Percentiles rank a stretch among this genome's conserved stretches.
Evolutionary conservation across 2,113 vertebrate species (phyloP).

Genomic region (Strix uralensis): DNA sequence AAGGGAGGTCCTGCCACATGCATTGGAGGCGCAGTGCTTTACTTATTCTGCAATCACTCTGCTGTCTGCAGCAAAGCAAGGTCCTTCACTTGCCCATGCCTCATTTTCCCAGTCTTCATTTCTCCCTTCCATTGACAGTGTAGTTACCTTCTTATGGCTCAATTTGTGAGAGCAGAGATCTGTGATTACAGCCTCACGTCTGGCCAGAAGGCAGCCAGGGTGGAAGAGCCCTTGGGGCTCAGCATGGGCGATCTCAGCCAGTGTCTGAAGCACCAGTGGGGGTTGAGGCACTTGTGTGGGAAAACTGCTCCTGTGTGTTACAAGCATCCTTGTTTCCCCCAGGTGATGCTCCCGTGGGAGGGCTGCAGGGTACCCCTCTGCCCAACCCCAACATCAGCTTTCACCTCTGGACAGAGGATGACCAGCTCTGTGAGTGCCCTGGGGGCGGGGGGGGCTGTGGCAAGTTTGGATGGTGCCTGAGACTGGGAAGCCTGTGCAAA

Average conservation of each 20-base stretch:
- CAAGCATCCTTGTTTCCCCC: neutral
- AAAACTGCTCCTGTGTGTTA: neutral
- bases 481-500: neutral
- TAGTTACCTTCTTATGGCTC: neutral
- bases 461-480: neutral
- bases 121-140: neutral
- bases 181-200: neutral
- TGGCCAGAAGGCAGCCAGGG: neutral
- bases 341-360: conserved; percentile 17
- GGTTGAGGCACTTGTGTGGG: accelerated
- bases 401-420: conserved; percentile 88
- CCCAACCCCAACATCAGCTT: conserved; percentile 90
- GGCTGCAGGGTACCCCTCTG: conserved; percentile 67
- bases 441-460: neutral
- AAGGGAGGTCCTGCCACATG: neutral
- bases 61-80: neutral
- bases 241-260: neutral
- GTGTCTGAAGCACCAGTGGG: accelerated
- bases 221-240: neutral
- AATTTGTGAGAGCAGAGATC: neutral
- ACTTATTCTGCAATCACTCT: neutral
- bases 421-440: conserved; percentile 82
- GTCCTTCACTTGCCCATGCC: neutral
- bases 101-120: neutral
- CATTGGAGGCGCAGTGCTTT: neutral